Evolutionary conservation across 2,888 invertebrate species (phyloP), one percentile per base, ranked within the genome.

Genomic region (Agriopis aurantiaria): DNA sequence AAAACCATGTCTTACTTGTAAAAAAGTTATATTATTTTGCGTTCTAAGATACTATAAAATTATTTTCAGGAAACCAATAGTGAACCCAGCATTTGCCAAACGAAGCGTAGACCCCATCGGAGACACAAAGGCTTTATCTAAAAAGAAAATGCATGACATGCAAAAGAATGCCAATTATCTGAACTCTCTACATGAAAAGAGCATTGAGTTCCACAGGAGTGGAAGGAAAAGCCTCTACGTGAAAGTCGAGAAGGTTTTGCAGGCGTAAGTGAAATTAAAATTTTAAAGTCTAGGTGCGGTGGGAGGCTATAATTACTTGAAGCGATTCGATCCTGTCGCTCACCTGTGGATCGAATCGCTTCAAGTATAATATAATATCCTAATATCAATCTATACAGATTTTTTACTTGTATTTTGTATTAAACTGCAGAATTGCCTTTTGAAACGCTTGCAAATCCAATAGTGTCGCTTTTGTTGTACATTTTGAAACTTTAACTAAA

Each of bases 201-300:
- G 82, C 73, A 82, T 93, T 17, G 90, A 95, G 72, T 95, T 95
- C 75, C 96, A 96, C 84, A 95, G 96, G 78, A 86, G 95, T 68
- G 96, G 95, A 65, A 94, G 96, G 81, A 91, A 95, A 75, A 95
- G 95, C 76, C 88, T 96, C 63, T 96, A 96, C 85, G 89, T 81
- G 56, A 96, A 96, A 87, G 83, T 96, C 58, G 96, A 96, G 86
- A 94, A 91, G 78, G 94, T 96, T 83, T 88, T 96, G 71, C 91
- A 93, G 80, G 95, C 95, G 96, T 96, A 90, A 95, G 96, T 95
- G 46, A 69, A 77, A 77, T 67, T 66, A 63, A 65, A 72, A 65
- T 78, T 68, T 73, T 33, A 71, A 73, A 71, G 55, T 41, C 17
- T 14, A 40, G 59, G 66, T 55, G 66, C 40, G 6, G 58, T 33